Conservation (phyloP, 2,797 vertebrate genomes). For the Eulemur mongoz region DNA sequence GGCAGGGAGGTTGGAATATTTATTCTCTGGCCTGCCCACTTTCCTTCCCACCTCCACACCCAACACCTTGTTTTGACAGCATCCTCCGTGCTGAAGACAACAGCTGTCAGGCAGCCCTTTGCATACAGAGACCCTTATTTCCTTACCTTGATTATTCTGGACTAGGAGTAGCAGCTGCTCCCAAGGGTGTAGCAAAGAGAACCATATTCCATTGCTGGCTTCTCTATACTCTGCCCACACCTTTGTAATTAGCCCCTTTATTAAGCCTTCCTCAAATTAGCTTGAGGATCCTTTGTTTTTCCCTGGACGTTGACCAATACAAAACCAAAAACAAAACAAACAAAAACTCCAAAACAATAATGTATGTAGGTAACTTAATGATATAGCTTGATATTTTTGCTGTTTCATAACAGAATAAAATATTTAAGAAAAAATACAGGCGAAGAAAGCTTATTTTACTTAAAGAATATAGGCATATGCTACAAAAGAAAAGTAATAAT, state of each 20-base stretch:
- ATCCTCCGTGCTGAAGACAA: background rate
- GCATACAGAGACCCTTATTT: background rate
- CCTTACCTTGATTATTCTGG: background rate
- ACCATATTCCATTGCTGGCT: background rate
- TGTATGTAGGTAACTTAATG: background rate
- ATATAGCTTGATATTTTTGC: background rate
- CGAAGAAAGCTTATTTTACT: background rate
- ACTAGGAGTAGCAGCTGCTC: background rate
- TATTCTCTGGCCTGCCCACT: background rate
- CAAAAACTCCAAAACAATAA: background rate
- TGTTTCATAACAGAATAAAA: slow-evolving; percentile 38
- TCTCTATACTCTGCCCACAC: background rate
- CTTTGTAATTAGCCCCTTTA: background rate
- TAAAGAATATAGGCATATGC: background rate
- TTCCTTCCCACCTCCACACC: rapidly evolving
- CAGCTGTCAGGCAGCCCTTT: background rate
- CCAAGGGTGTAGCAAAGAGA: background rate
- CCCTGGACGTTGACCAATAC: background rate
- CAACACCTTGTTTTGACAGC: background rate
- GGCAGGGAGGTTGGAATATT: background rate
- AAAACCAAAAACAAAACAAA: background rate
- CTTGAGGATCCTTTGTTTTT: background rate
- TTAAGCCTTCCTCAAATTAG: background rate
- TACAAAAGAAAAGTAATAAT: background rate
- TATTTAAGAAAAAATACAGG: slow-evolving; percentile 18